These are phyloP conservation scores for Lepidurus packardi DNA, from an alignment of 1,140 invertebrate genomes.

Conservation along the genomic window DNA sequence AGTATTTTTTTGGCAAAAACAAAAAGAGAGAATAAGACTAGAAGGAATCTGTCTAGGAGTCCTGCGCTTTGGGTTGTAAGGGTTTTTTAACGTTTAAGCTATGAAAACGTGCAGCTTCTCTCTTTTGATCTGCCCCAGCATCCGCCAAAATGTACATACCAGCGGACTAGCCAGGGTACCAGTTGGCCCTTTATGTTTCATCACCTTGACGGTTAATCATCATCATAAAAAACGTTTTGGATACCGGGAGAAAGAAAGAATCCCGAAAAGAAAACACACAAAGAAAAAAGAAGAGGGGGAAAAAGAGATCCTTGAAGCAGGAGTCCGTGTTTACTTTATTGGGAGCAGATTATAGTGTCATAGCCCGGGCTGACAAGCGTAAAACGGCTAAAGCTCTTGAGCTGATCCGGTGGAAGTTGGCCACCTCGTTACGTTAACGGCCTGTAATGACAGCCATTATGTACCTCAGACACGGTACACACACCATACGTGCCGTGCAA, in stretches of 20 bases:
- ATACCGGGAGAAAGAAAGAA: neutral
- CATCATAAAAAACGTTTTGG: slow-evolving; percentile 24
- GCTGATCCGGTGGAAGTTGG: slow-evolving; percentile 20
- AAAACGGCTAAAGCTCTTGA: slow-evolving; percentile 18
- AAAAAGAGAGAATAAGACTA: no score
- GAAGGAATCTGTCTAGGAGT: no score
- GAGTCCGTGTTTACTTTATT: slow-evolving; percentile 2
- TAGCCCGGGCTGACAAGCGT: slow-evolving; percentile 17
- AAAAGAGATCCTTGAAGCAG: neutral
- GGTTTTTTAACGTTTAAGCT: neutral
- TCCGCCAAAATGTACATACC: neutral
- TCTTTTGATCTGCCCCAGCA: slow-evolving; percentile 2
- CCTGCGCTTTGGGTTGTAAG: neutral
- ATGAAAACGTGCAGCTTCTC: neutral
- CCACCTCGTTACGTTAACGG: slow-evolving; percentile 20
- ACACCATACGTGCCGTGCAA: slow-evolving; percentile 20
- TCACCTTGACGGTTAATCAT: slow-evolving; percentile 24
- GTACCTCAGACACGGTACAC: slow-evolving; percentile 20
- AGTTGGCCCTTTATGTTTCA: slow-evolving; percentile 10
- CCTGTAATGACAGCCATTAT: slow-evolving; percentile 21
- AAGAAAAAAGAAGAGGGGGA: neutral
- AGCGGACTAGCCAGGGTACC: neutral
- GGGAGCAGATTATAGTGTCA: slow-evolving; percentile 21
- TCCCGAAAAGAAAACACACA: neutral
- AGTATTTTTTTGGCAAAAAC: neutral